phyloP scores from a whole-genome alignment of 92 coral and sea anemone genomes.

The Paramuricea clavata region DNA sequence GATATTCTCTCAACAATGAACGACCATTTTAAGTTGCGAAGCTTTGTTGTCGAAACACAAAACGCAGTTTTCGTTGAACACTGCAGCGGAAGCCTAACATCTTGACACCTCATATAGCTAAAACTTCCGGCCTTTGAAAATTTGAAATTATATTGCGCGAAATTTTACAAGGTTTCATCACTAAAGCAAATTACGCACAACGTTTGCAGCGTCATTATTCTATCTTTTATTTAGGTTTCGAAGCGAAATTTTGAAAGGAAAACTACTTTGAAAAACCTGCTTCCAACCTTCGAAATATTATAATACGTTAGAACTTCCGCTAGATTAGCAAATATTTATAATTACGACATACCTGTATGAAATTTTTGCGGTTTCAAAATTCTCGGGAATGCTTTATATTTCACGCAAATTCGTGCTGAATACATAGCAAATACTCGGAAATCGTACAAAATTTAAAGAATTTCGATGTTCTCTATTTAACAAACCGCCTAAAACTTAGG shows the following conservation, averaged over 20 bases:
- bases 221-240: neutral
- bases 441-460: too few species aligned
- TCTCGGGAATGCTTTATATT: neutral
- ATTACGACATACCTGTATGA: neutral
- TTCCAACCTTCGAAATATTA: neutral
- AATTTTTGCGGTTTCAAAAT: neutral
- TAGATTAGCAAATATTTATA: neutral
- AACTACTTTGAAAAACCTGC: neutral
- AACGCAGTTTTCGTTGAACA: neutral
- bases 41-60: neutral
- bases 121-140: neutral
- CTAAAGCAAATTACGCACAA: too few species aligned
- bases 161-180: too few species aligned
- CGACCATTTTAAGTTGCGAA: neutral
- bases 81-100: neutral
- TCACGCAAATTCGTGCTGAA: neutral
- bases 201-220: neutral
- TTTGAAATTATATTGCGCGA: neutral
- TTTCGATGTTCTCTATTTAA: neutral
- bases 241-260: neutral
- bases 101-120: neutral
- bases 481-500: too few species aligned
- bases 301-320: slow-evolving; percentile 4
- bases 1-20: neutral
- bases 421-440: neutral